Evolutionary conservation across 1,140 invertebrate species (phyloP).

Genomic region (Apocrypta bakeri): DNA sequence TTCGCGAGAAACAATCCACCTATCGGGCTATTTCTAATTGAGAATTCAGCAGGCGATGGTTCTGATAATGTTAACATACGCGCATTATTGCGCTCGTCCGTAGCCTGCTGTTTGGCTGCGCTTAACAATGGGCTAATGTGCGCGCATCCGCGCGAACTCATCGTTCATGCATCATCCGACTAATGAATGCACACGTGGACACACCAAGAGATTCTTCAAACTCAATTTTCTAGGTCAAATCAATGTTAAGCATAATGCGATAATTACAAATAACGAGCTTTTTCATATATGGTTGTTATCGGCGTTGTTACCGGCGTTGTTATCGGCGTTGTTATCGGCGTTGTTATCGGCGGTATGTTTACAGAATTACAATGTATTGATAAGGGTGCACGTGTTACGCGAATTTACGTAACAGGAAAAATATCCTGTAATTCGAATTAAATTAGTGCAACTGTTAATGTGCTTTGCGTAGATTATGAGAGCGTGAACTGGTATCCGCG

Average conservation of each 20-base stretch:
- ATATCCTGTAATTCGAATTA: background rate
- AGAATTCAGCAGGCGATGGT: background rate
- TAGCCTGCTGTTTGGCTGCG: background rate
- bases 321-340: background rate
- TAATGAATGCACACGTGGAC: background rate
- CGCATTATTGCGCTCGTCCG: background rate
- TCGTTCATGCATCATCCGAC: background rate
- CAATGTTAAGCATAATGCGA: background rate
- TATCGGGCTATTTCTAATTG: background rate
- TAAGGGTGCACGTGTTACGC: background rate
- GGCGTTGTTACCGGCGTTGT: background rate
- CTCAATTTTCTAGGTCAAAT: background rate
- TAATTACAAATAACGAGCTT: background rate
- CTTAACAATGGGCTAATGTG: background rate
- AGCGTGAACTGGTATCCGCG: too few species aligned
- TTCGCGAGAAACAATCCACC: background rate
- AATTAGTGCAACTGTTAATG: background rate
- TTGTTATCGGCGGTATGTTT: background rate
- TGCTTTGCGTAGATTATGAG: background rate
- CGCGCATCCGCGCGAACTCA: background rate
- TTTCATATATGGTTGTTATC: background rate
- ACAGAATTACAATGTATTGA: too few species aligned
- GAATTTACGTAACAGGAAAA: background rate
- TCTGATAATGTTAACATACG: conserved; percentile 6
- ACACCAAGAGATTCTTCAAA: background rate